Conservation (phyloP, 2,797 vertebrate genomes). For the Cirrhinus mrigala region DNA sequence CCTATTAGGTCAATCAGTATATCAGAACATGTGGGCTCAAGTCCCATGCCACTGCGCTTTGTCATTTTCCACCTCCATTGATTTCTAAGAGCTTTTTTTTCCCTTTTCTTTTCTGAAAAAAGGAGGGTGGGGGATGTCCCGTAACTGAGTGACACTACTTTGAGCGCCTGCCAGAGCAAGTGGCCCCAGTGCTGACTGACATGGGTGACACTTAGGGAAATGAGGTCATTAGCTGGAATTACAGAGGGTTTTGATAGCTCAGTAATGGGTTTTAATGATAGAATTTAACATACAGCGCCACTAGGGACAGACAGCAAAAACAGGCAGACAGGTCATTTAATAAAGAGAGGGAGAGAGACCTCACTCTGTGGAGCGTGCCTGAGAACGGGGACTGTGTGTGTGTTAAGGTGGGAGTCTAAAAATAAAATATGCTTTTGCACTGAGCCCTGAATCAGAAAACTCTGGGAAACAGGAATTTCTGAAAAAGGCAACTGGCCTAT, state of each 20-base stretch:
- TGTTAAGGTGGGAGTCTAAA: slow-evolving; percentile 47
- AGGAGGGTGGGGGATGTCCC: slow-evolving; percentile 44
- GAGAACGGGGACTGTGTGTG: slow-evolving; percentile 38
- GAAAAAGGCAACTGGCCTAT: slow-evolving; percentile 39
- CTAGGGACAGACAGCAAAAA: slow-evolving; percentile 83
- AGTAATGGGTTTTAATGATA: slow-evolving; percentile 96
- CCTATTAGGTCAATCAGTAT: slow-evolving; percentile 90
- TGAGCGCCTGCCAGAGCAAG: slow-evolving; percentile 66
- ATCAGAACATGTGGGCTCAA: slow-evolving; percentile 73
- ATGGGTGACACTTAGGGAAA: slow-evolving; percentile 91
- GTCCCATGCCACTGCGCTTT: slow-evolving; percentile 66
- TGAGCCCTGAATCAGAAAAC: slow-evolving; percentile 56
- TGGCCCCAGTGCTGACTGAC: slow-evolving; percentile 68
- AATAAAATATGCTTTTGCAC: slow-evolving; percentile 68
- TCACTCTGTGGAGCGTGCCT: slow-evolving; percentile 46
- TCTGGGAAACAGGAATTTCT: slow-evolving; percentile 31
- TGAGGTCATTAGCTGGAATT: slow-evolving; percentile 92
- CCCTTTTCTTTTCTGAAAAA: slow-evolving; percentile 30
- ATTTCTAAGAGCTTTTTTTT: slow-evolving; percentile 66
- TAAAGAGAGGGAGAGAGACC: slow-evolving; percentile 62
- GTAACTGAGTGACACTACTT: slow-evolving; percentile 59
- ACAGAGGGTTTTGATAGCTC: slow-evolving; percentile 84
- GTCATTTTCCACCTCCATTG: slow-evolving; percentile 76
- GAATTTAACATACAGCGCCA: slow-evolving; percentile 88
- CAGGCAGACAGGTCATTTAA: slow-evolving; percentile 86